Base-by-base conservation (phyloP, 1,140 invertebrate genomes). In the Drosophila arawakana region DNA sequence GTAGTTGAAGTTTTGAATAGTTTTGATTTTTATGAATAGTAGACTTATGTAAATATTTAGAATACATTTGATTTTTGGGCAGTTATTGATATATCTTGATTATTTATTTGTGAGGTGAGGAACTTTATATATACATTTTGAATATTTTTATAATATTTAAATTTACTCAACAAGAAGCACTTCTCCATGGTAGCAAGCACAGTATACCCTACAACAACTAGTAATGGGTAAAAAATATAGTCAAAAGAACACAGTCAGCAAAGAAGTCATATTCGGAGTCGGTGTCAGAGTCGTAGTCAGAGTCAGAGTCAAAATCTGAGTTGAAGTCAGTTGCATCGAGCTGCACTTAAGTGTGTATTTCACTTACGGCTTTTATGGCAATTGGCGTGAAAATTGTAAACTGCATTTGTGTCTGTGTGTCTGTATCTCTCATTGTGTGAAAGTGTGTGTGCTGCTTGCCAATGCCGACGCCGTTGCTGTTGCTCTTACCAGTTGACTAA, bases 341-440 rank as follows among this genome's bases (percentile, higher is more conserved):
- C 49, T 88, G 76, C 84, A 89, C 78, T 88, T 83, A 74, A 88
- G 76, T 88, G 75, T 89, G 84, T 88, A 78, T 89, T 89, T 88
- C 83, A 88, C 83, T 88, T 88, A 88, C 84, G 69, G 83, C 83
- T 89, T 89, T 86, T 82, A 86, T 89, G 76, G 76, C 83, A 88
- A 88, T 89, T 88, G 83, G 83, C 80, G 83, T 88, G 83, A 88
- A 88, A 88, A 89, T 88, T 88, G 83, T 86, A 89, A 80, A 84
- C 82, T 88, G 83, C 84, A 88, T 88, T 86, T 80, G 80, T 72
- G 21, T 49, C 35, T 46, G 54, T 58, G 15, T 15, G 11, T 5
- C 58, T 43, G 9, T 58, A 1, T 52, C 10, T 46, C n/a, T 58
- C 34, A 13, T 18, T 47, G 3, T 25, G 4, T 41, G 15, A 15